Evolutionary conservation across 2,113 vertebrate genomes (phyloP), one percentile per base, ranked within the genome.

Genomic region (Hypomesus transpacificus): DNA sequence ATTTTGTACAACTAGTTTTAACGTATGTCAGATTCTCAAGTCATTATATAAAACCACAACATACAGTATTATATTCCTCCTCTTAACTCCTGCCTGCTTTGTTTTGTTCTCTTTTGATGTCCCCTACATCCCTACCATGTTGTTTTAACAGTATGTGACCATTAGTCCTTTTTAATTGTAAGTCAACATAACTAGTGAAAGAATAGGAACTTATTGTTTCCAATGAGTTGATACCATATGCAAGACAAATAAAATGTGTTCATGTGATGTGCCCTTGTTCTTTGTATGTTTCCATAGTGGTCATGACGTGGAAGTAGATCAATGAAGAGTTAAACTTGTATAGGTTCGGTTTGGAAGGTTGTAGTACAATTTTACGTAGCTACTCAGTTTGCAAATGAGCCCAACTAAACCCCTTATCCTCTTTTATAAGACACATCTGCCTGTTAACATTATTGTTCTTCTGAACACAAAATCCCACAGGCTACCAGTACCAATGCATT

Each of bases 231-330:
- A 88, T 84, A 92, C 90, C 92, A 83, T 86, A 92, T 89, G 87
- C 78, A 89, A 91, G 86, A 93, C 90, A 86, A 46, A 94, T 94
- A 94, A 95, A 95, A 95, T 90, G 91, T 92, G 79, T 92, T 89
- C 14, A 93, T 93, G 87, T 65, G 53, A 65, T 3, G 16, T 53
- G 31, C 69, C 11, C 20, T 62, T 63, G 20, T 53, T 39, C 17
- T 26, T 34, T 56, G 5, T 56, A 87, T 93, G 74, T 94, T 94
- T 39, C 87, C 21, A 34, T 22, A 26, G 28, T 31, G 39, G 62
- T 31, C 31, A 18, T 64, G 14, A 39, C 18, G 7, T n/a, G 9
- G 4, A 22, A n/a, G 2, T 39, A 6, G 18, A 18, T 20, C 9
- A 26, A 31, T 18, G 6, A 56, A 20, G 54, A n/a, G 54, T 56